These are phyloP conservation scores for Caerostris extrusa DNA, from an alignment of 1,140 invertebrate species.

Conservation along the genomic window DNA sequence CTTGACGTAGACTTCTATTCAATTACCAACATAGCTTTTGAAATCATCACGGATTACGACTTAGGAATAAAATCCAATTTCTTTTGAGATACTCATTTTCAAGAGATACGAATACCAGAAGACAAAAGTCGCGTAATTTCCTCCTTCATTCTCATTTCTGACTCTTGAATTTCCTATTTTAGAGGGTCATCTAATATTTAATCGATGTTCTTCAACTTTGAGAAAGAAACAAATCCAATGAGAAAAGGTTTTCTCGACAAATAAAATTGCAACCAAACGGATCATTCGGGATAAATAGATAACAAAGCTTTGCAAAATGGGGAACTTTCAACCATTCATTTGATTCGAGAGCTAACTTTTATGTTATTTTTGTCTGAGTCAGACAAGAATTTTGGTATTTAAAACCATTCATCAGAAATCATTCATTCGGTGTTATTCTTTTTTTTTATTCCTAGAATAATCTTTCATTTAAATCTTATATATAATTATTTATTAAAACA, in stretches of 20 bases:
- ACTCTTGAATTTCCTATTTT: constrained; percentile 1
- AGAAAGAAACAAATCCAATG: background rate
- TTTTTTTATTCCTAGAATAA: too few relatives aligned
- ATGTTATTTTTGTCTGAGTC: background rate
- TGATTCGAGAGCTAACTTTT: constrained; percentile 3
- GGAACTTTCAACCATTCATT: constrained; percentile 20
- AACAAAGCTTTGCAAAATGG: constrained; percentile 12
- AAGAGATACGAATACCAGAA: constrained; percentile 8
- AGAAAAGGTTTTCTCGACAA: background rate
- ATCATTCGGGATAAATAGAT: constrained; percentile 31
- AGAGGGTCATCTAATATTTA: constrained; percentile 16
- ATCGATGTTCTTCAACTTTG: background rate
- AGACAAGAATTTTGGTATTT: background rate
- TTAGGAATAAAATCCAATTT: constrained; percentile 13
- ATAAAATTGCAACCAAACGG: constrained; percentile 16
- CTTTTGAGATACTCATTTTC: constrained; percentile 33
- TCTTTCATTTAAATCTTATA: too few relatives aligned
- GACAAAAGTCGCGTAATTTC: constrained; percentile 4
- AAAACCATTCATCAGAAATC: too few relatives aligned
- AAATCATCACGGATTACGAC: constrained; percentile 12
- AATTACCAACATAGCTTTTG: background rate
- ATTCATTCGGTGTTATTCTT: too few relatives aligned
- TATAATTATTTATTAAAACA: too few relatives aligned
- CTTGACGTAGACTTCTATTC: background rate
- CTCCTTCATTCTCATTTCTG: constrained; percentile 10